These are phyloP conservation scores for Steatocranus sp. DNA, from an alignment of 2,797 vertebrate genomes.

Conservation along the genomic window DNA sequence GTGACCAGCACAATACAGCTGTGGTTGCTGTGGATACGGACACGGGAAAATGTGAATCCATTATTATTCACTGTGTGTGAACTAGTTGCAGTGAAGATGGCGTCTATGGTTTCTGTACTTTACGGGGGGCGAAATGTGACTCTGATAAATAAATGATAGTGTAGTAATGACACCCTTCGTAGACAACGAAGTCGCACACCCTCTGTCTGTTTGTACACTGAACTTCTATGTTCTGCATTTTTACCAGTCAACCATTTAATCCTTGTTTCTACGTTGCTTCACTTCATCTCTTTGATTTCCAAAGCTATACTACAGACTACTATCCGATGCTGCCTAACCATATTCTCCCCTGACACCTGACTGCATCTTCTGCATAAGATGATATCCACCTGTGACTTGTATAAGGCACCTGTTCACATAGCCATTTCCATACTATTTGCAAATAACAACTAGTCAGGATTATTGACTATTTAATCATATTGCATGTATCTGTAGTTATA, in stretches of 20 bases:
- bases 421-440: background rate
- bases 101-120: background rate
- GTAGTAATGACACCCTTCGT: background rate
- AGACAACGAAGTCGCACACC: background rate
- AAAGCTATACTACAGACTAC: background rate
- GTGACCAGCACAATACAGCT: constrained; percentile 1
- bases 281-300: background rate
- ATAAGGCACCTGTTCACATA: background rate
- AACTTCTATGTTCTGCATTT: background rate
- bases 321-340: background rate
- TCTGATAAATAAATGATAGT: background rate
- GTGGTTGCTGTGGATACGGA: constrained; percentile 9
- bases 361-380: background rate
- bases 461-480: background rate
- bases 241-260: background rate
- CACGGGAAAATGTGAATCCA: background rate
- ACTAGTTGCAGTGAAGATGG: background rate
- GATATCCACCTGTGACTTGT: background rate
- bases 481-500: background rate
- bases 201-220: background rate
- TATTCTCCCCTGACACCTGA: background rate
- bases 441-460: background rate
- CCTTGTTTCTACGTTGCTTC: background rate
- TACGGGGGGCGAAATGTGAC: background rate
- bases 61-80: background rate